Conservation (phyloP, 1,140 invertebrate genomes). For the Rhizoglyphus robini region DNA sequence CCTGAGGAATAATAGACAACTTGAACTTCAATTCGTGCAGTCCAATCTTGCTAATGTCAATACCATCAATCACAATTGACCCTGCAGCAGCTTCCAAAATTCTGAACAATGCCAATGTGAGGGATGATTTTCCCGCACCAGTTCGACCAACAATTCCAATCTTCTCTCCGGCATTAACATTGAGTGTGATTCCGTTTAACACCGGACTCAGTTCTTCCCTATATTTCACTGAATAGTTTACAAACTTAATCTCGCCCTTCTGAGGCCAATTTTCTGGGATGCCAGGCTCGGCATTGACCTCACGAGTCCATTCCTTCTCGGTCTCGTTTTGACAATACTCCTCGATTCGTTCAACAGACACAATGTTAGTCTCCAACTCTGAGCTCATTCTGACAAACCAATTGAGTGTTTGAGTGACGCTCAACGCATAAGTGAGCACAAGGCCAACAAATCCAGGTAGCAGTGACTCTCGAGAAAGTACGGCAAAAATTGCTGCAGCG, state of each 20-base stretch:
- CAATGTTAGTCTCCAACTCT: slow-evolving; percentile 93
- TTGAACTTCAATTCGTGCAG: slow-evolving; percentile 68
- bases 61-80: slow-evolving; percentile 72
- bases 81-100: slow-evolving; percentile 45
- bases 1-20: slow-evolving; percentile 79
- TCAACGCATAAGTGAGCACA: slow-evolving; percentile 74
- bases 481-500: slow-evolving; percentile 72
- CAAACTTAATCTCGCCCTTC: slow-evolving; percentile 27
- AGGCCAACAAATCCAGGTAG: slow-evolving; percentile 67
- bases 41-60: slow-evolving; percentile 70
- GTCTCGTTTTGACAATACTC: slow-evolving; percentile 72
- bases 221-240: slow-evolving; percentile 30
- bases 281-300: not conserved
- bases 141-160: slow-evolving; percentile 44
- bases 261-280: slow-evolving; percentile 27
- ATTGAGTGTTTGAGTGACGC: slow-evolving; percentile 83
- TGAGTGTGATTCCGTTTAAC: slow-evolving; percentile 28
- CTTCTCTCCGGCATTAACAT: slow-evolving; percentile 33
- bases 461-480: slow-evolving; percentile 50
- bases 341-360: slow-evolving; percentile 91
- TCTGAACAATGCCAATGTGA: slow-evolving; percentile 41
- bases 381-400: slow-evolving; percentile 93
- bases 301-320: slow-evolving; percentile 32
- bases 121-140: slow-evolving; percentile 43
- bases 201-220: slow-evolving; percentile 32